phyloP scores from a whole-genome alignment of 2,888 invertebrate genomes.

The Candidula unifasciata region DNA sequence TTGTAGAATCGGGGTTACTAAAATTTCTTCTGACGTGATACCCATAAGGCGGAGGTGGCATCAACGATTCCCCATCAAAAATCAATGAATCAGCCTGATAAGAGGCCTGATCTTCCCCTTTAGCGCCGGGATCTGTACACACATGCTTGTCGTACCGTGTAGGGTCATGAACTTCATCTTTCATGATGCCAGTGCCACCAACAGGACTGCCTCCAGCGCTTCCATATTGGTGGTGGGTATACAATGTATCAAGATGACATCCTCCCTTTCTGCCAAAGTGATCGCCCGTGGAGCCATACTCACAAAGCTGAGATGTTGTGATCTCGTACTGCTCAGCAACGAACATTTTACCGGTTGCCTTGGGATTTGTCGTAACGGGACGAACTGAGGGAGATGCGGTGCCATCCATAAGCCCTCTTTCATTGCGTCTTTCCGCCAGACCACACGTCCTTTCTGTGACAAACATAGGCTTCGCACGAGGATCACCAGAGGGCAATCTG shows the following conservation, averaged over 20 bases:
- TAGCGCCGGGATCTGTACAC: too few relatives aligned
- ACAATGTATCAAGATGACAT: neutral
- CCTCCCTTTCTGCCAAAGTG: too few relatives aligned
- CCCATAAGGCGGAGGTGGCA: neutral
- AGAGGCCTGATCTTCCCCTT: too few relatives aligned
- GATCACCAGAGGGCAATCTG: neutral
- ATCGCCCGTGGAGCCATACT: too few relatives aligned
- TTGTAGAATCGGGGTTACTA: conserved; percentile 1
- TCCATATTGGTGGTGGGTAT: neutral
- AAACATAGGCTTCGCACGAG: neutral
- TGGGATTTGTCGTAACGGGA: neutral
- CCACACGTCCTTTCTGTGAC: neutral
- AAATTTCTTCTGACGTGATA: conserved; percentile 18
- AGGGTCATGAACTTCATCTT: neutral
- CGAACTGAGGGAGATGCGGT: neutral
- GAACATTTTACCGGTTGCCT: neutral
- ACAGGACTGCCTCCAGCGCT: neutral
- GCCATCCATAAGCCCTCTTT: neutral
- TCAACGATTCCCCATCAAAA: neutral
- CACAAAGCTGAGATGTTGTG: too few relatives aligned
- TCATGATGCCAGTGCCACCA: neutral
- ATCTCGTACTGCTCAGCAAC: too few relatives aligned
- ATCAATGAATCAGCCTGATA: too few relatives aligned
- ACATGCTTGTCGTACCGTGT: too few relatives aligned
- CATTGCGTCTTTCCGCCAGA: neutral